Evolutionary conservation across 2,888 invertebrate species (phyloP), one percentile per base, ranked within the genome.

Genomic region (Didymodactylos carnosus): DNA sequence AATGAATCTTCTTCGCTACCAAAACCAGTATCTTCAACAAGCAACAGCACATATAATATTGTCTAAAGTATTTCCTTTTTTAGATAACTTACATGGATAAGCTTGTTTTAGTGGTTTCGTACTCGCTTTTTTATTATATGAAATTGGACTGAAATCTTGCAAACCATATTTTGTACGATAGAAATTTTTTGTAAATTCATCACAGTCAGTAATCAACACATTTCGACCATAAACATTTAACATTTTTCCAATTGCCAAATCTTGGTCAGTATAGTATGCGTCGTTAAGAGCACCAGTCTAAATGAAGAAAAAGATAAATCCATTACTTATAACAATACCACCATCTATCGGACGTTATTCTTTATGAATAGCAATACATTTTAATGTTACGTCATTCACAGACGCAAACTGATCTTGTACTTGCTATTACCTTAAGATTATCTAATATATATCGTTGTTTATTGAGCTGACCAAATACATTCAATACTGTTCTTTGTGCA

Each of bases 1-100:
- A 91, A 89, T 0, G 92, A 92, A 81, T 94, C 93, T 76, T 91
- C 91, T 80, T 91, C 90, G 0, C 89, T 88, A 0, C 94, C 94
- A 83, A 88, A 92, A 5, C 93, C 93, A 80, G 92, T 93, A 87
- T 62, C 62, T 62, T n/a, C 11, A 25, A 91, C 93, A 0, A 92
- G 92, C 0, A 93, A 92, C 69, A 90, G 78, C 80, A 80, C n/a
- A n/a, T n/a, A n/a, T n/a, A n/a, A n/a, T n/a, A n/a, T n/a, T n/a
- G n/a, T n/a, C n/a, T n/a, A n/a, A n/a, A n/a, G n/a, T n/a, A n/a
- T n/a, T n/a, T n/a, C n/a, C n/a, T n/a, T n/a, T n/a, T n/a, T n/a
- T n/a, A n/a, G n/a, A n/a, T n/a, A n/a, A n/a, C 35, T 74, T 71
- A 27, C 71, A 71, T 19, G 74, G 74, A 43, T 71, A 43, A 14